A percentile compares a stretch with the other conserved stretches of the same genome.
phyloP scores from a whole-genome alignment of 2,888 invertebrate genomes.

The Agrypnus murinus region DNA sequence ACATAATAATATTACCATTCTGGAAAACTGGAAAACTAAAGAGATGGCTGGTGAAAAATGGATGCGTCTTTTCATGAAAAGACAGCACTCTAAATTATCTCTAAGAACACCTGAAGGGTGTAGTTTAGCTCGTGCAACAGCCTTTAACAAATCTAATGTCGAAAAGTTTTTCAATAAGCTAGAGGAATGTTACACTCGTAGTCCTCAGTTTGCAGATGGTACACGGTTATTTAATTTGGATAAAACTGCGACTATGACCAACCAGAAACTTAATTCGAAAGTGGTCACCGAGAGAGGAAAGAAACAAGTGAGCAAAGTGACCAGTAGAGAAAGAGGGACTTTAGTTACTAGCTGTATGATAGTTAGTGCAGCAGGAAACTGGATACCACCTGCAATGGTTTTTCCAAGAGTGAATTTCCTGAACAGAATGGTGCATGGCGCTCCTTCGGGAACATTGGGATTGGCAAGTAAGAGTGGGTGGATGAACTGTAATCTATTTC shows the following conservation, averaged over 20 bases:
- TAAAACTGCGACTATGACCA: constrained; percentile 56
- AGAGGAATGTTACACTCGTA: constrained; percentile 34
- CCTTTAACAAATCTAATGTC: constrained; percentile 56
- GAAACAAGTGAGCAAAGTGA: constrained; percentile 61
- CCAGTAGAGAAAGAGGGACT: constrained; percentile 65
- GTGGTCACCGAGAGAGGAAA: constrained; percentile 55
- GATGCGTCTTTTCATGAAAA: constrained; percentile 51
- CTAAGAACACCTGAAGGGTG: constrained; percentile 55
- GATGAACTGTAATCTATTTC: constrained; percentile 65
- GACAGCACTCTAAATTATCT: constrained; percentile 43
- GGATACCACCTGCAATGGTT: constrained; percentile 63
- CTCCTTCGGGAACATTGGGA: constrained; percentile 64
- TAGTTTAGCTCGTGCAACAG: constrained; percentile 53
- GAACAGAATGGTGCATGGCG: constrained; percentile 61
- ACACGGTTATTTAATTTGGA: constrained; percentile 56
- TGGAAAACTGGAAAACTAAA: constrained; percentile 48
- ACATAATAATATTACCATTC: constrained; percentile 48
- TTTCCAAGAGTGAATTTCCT: constrained; percentile 64
- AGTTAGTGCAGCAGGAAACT: constrained; percentile 60
- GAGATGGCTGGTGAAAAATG: constrained; percentile 52
- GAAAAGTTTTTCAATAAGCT: constrained; percentile 50
- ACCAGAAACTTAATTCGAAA: constrained; percentile 51
- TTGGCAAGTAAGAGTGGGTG: constrained; percentile 64
- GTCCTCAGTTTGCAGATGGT: constrained; percentile 44
- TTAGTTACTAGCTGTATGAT: constrained; percentile 63